A percentile compares a stretch with the other conserved stretches of the same genome.
Evolutionary conservation across 2,888 invertebrate species (phyloP).

Genomic region (Leptopilina myrica): DNA sequence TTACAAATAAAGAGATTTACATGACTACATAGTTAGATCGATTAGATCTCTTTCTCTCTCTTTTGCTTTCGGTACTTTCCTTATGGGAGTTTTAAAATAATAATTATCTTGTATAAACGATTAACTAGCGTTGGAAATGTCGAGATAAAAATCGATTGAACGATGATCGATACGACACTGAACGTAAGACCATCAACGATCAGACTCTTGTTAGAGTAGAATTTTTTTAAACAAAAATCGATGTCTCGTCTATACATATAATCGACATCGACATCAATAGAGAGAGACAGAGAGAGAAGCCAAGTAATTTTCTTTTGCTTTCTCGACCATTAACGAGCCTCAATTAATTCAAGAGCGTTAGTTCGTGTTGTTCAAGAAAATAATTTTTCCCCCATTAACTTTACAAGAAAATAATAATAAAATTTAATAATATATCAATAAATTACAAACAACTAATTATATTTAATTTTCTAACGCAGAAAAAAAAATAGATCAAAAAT

Average conservation of each 20-base stretch:
- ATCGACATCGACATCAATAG: not conserved
- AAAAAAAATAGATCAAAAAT: too few relatives aligned
- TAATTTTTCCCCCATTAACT: too few relatives aligned
- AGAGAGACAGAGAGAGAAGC: too few relatives aligned
- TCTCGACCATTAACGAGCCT: conserved; percentile 30
- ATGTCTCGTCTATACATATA: conserved; percentile 6
- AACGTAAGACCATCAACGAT: not conserved
- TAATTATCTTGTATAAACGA: conserved; percentile 5
- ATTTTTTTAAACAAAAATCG: conserved; percentile 3
- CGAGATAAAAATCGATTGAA: conserved; percentile 5
- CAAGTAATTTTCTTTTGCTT: conserved; percentile 26
- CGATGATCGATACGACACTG: conserved; percentile 26
- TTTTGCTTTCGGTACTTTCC: not conserved
- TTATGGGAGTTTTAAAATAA: not conserved
- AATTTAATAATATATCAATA: not conserved
- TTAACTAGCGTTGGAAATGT: conserved; percentile 11
- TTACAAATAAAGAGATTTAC: not conserved
- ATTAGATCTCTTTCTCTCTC: not conserved
- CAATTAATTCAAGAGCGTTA: conserved; percentile 21
- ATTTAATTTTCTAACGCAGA: too few relatives aligned
- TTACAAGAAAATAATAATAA: not conserved
- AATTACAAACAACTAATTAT: not conserved
- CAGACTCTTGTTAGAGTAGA: conserved; percentile 10
- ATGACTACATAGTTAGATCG: not conserved
- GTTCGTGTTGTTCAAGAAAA: not conserved